Evolutionary conservation across 2,797 vertebrate genomes (phyloP).

Genomic region (Pogonophryne albipinna): DNA sequence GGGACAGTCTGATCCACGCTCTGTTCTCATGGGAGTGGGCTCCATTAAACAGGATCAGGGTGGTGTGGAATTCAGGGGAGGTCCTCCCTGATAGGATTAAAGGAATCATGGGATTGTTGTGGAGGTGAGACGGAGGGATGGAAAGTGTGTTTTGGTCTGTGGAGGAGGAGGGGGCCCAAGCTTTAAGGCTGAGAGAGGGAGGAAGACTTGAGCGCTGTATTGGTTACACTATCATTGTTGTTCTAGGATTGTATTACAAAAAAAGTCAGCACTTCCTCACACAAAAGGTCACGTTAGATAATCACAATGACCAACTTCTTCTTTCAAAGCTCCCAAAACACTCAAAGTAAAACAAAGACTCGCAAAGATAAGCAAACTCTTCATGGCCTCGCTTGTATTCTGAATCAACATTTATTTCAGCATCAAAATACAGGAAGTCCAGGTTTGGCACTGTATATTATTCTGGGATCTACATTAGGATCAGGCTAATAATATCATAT

Average conservation of each 20-base stretch:
- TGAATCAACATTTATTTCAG: constrained; percentile 73
- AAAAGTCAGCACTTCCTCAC: constrained; percentile 12
- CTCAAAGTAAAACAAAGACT: constrained; percentile 31
- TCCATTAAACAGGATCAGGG: constrained; percentile 59
- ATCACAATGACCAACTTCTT: not conserved
- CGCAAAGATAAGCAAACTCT: constrained; percentile 32
- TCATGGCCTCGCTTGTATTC: constrained; percentile 33
- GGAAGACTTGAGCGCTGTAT: not conserved
- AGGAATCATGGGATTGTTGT: constrained; percentile 71
- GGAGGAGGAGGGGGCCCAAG: constrained; percentile 12
- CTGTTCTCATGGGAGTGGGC: constrained; percentile 55
- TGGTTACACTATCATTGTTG: not conserved
- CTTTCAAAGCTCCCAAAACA: constrained; percentile 2
- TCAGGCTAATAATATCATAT: constrained; percentile 40
- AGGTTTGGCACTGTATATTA: constrained; percentile 64
- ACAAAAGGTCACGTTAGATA: constrained; percentile 16
- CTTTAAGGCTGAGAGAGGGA: constrained; percentile 1
- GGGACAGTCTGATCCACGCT: constrained; percentile 28
- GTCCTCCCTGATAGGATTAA: constrained; percentile 69
- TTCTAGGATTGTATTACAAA: constrained; percentile 23
- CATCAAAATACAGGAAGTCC: constrained; percentile 62
- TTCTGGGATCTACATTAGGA: constrained; percentile 49
- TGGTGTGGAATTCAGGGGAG: constrained; percentile 71
- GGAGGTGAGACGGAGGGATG: constrained; percentile 43
- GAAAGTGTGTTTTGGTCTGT: constrained; percentile 30